Percentiles rank a stretch among this genome's conserved stretches.
Evolutionary conservation across 2,888 invertebrate species (phyloP).

Genomic region (Macrosoma leucophasiata): DNA sequence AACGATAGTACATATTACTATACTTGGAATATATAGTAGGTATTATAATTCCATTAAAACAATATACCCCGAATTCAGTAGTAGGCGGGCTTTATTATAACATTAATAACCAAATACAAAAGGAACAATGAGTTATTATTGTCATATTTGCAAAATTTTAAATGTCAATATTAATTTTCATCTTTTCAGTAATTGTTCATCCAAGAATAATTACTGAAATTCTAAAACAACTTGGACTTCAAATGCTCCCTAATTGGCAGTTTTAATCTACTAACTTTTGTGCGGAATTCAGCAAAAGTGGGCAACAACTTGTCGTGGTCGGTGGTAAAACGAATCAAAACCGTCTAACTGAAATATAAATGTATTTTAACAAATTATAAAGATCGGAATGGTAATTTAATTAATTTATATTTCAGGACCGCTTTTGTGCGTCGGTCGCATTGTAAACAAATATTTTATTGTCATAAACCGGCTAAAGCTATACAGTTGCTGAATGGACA

Average conservation of each 20-base stretch:
- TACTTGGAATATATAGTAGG: too few relatives aligned
- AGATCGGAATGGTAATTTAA: slow-evolving; percentile 49
- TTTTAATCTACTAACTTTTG: slow-evolving; percentile 74
- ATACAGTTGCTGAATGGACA: too few relatives aligned
- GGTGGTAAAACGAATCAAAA: slow-evolving; percentile 63
- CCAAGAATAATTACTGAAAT: slow-evolving; percentile 68
- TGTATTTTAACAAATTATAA: slow-evolving; percentile 58
- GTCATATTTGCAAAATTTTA: too few relatives aligned
- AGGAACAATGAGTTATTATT: too few relatives aligned
- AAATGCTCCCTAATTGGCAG: slow-evolving; percentile 73
- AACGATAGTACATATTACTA: too few relatives aligned
- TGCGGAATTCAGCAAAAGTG: slow-evolving; percentile 66
- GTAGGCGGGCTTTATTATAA: too few relatives aligned
- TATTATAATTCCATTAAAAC: too few relatives aligned
- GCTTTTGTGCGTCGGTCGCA: slow-evolving; percentile 38
- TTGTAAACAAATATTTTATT: too few relatives aligned
- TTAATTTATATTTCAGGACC: slow-evolving; percentile 45
- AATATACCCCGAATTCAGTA: too few relatives aligned
- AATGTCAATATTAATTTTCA: slow-evolving; percentile 50
- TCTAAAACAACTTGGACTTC: slow-evolving; percentile 71
- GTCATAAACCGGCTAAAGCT: too few relatives aligned
- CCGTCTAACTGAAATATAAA: slow-evolving; percentile 60
- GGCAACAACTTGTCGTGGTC: slow-evolving; percentile 68
- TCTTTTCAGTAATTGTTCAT: slow-evolving; percentile 59
- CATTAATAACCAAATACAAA: too few relatives aligned